A percentile compares a stretch with the other conserved stretches of the same genome.
These are phyloP conservation scores for Cassiopea xamachana DNA, from an alignment of 30 jellyfish, hydroid and myxozoan genomes.

Conservation along the genomic window DNA sequence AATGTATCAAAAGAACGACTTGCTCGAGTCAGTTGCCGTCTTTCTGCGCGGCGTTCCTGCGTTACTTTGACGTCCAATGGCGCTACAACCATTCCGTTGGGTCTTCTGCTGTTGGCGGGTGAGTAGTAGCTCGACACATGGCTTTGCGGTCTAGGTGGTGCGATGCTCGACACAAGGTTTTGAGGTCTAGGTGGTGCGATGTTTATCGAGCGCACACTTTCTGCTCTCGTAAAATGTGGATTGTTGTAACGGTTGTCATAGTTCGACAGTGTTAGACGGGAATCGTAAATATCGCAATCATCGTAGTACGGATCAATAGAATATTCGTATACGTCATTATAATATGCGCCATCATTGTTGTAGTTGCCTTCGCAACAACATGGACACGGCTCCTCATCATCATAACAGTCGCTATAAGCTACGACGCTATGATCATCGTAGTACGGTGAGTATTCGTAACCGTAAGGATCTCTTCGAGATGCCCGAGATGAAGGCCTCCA, in stretches of 20 bases:
- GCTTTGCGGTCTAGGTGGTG: conserved; percentile 23
- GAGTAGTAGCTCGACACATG: conserved; percentile 43
- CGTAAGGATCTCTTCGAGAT: conserved; percentile 52
- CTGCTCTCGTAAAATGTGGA: conserved; percentile 13
- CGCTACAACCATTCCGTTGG: conserved; percentile 58
- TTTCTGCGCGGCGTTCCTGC: conserved; percentile 76
- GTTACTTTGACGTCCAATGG: conserved; percentile 71
- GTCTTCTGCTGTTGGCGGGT: conserved; percentile 43
- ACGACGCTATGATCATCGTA: conserved; percentile 38
- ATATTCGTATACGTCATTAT: conserved; percentile 47
- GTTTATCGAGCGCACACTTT: conserved; percentile 29
- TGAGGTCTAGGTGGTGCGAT: conserved; percentile 8
- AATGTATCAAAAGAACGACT: conserved; percentile 56
- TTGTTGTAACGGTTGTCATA: conserved; percentile 5
- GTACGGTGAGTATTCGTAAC: conserved; percentile 37
- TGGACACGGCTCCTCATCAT: conserved; percentile 50
- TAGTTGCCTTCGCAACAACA: conserved; percentile 51
- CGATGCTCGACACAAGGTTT: not conserved
- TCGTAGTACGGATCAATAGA: conserved; percentile 39
- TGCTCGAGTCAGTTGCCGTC: conserved; percentile 42
- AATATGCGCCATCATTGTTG: conserved; percentile 26
- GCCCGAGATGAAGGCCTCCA: conserved; percentile 72
- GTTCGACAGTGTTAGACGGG: conserved; percentile 40
- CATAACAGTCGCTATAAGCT: conserved; percentile 52
- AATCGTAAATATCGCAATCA: conserved; percentile 27